Conservation (phyloP, 1,140 invertebrate species). For the Mycetomoellerius zeteki region DNA sequence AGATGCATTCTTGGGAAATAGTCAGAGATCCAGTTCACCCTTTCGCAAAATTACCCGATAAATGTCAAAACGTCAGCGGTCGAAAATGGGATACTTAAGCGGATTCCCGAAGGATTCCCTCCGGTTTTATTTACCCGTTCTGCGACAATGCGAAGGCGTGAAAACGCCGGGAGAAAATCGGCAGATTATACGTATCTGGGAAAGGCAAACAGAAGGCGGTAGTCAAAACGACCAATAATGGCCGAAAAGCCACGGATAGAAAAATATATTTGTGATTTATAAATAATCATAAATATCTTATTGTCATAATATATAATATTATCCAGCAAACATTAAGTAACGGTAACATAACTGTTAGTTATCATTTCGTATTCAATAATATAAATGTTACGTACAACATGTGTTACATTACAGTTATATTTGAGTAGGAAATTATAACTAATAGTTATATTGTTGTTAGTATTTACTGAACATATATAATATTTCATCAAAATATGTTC, state of each 20-base stretch:
- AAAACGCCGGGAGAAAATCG: constrained; percentile 66
- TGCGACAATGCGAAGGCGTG: constrained; percentile 68
- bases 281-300: neutral
- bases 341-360: no score
- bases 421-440: no score
- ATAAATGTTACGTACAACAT: no score
- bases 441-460: no score
- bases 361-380: no score
- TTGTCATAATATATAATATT: neutral
- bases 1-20: constrained; percentile 10
- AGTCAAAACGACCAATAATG: constrained; percentile 62
- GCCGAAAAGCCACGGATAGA: neutral
- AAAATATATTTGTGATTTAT: constrained; percentile 16
- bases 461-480: neutral
- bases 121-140: constrained; percentile 69
- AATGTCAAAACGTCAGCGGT: constrained; percentile 66
- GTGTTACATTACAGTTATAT: no score
- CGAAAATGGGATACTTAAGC: constrained; percentile 66
- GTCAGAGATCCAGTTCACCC: constrained; percentile 49
- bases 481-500: neutral
- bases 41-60: constrained; percentile 61
- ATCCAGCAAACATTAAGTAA: no score
- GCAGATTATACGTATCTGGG: constrained; percentile 72
- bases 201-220: constrained; percentile 67
- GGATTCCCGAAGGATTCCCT: constrained; percentile 58